Conservation (phyloP, 2,797 vertebrate species). For the Holocentrus rufus region DNA sequence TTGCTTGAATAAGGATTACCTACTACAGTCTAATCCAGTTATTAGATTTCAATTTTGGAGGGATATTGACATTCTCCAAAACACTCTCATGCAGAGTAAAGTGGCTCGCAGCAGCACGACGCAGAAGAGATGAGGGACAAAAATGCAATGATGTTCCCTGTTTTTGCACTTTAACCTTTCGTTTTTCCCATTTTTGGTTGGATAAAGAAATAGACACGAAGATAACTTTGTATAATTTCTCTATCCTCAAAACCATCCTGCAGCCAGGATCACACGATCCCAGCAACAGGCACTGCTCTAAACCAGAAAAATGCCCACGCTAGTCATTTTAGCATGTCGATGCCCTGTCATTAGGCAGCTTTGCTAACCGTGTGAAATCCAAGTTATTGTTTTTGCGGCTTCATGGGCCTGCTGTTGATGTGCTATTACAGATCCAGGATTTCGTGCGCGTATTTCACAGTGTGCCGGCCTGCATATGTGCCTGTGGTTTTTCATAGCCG, state of each 20-base stretch:
- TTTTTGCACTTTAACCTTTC: too few relatives aligned
- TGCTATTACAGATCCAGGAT: constrained; percentile 4
- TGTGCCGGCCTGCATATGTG: neutral
- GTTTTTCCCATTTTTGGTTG: too few relatives aligned
- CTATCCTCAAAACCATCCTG: too few relatives aligned
- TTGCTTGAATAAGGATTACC: neutral
- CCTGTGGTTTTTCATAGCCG: constrained; percentile 24
- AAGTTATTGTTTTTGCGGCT: neutral
- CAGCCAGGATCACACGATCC: too few relatives aligned
- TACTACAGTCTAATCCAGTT: neutral
- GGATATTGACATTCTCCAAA: neutral
- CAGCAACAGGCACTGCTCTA: too few relatives aligned
- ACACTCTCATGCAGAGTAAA: neutral
- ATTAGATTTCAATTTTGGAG: neutral
- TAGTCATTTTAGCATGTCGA: too few relatives aligned
- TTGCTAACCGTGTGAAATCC: neutral
- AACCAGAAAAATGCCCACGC: too few relatives aligned
- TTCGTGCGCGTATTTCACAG: constrained; percentile 14
- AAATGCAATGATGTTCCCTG: neutral
- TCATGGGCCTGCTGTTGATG: constrained; percentile 2
- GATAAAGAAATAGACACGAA: too few relatives aligned
- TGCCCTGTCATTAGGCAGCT: neutral
- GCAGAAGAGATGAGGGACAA: neutral
- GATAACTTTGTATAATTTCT: too few relatives aligned
- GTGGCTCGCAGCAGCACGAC: neutral